A percentile compares a stretch with the other conserved stretches of the same genome.
Evolutionary conservation across 2,797 vertebrate genomes (phyloP).

Genomic region (Philypnodon macrostomus): DNA sequence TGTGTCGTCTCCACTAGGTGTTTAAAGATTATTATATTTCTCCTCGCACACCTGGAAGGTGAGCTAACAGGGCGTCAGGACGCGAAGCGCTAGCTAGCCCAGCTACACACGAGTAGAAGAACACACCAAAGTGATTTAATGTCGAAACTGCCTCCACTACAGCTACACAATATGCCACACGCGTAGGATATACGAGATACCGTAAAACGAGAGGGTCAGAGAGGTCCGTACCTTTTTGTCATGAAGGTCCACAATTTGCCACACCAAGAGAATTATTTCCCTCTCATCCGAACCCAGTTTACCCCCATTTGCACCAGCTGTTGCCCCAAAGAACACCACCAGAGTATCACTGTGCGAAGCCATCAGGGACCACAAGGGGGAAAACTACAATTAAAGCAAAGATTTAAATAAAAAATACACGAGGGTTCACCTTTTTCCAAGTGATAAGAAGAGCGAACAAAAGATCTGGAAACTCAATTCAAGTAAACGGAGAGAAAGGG

Average conservation of each 20-base stretch:
- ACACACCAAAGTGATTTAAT: constrained; percentile 74
- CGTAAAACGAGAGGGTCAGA: constrained; percentile 70
- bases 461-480: constrained; percentile 80
- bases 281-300: constrained; percentile 99
- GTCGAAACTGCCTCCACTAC: constrained; percentile 59
- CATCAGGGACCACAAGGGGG: constrained; percentile 91
- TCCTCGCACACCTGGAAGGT: constrained; percentile 61
- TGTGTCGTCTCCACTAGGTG: constrained; percentile 46
- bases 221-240: constrained; percentile 93
- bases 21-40: constrained; percentile 11
- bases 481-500: constrained; percentile 69
- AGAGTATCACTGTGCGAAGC: constrained; percentile 92
- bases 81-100: constrained; percentile 37
- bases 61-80: constrained; percentile 27
- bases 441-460: constrained; percentile 85
- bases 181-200: constrained; percentile 59
- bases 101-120: constrained; percentile 31
- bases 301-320: constrained; percentile 97
- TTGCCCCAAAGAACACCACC: constrained; percentile 99
- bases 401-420: constrained; percentile 82
- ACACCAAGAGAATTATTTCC: constrained; percentile 99
- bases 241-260: constrained; percentile 98
- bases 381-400: constrained; percentile 96
- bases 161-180: constrained; percentile 52
- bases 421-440: constrained; percentile 85